phyloP scores from a whole-genome alignment of 1,140 invertebrate genomes.

The Dendroctonus ponderosae region DNA sequence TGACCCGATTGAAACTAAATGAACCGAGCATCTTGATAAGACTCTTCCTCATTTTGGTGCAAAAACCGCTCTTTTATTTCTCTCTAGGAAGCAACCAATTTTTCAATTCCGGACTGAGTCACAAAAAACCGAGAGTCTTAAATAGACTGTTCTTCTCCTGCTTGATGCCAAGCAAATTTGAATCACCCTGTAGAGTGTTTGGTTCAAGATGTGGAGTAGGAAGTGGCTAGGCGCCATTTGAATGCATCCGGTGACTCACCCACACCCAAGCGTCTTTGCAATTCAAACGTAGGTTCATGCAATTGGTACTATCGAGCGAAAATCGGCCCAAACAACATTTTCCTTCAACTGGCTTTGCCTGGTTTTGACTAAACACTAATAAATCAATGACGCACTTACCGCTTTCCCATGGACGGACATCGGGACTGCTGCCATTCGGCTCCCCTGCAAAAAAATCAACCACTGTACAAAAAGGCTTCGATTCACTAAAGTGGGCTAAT shows the following conservation, averaged over 20 bases:
- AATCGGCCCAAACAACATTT: no score
- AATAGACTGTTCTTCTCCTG: no score
- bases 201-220: constrained; percentile 1
- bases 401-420: background rate
- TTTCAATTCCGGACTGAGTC: no score
- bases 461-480: no score
- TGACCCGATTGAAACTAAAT: no score
- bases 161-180: background rate
- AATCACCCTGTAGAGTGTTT: background rate
- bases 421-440: constrained; percentile 5
- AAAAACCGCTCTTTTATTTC: no score
- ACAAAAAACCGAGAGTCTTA: no score
- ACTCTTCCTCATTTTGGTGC: no score
- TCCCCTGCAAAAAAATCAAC: background rate
- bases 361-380: background rate
- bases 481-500: no score
- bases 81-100: no score
- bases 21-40: no score
- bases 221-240: constrained; percentile 18
- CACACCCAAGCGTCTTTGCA: constrained; percentile 5
- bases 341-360: background rate
- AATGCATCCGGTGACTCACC: constrained; percentile 20
- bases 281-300: background rate
- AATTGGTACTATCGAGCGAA: no score
- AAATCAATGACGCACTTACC: constrained; percentile 16